Evolutionary conservation across 2,113 vertebrate species (phyloP).

Genomic region (Phaethon lepturus): DNA sequence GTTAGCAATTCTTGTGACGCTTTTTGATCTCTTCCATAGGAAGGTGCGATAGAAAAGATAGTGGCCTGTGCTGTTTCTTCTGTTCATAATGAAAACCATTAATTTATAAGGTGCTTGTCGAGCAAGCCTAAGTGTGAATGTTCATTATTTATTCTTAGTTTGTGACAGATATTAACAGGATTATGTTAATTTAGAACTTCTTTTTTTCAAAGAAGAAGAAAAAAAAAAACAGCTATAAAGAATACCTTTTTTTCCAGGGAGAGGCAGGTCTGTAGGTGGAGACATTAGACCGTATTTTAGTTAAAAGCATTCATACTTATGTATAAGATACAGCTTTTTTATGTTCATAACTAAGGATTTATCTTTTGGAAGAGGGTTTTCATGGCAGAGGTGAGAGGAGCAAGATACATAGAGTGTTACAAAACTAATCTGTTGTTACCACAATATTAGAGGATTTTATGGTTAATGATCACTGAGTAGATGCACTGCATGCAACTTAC

Average conservation of each 20-base stretch:
- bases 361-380: not conserved
- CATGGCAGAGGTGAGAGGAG: not conserved
- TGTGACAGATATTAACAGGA: not conserved
- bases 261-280: slow-evolving; percentile 39
- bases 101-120: not conserved
- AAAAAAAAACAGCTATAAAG: rapidly evolving
- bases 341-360: not conserved
- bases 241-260: not conserved
- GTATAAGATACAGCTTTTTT: not conserved
- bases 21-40: not conserved
- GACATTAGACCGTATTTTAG: slow-evolving; percentile 7
- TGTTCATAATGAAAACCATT: not conserved
- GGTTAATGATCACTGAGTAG: not conserved
- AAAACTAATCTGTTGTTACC: not conserved
- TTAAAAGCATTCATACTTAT: not conserved
- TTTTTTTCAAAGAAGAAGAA: not conserved
- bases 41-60: not conserved
- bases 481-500: not conserved
- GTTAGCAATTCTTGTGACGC: not conserved
- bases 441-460: not conserved
- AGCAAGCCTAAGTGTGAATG: not conserved
- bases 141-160: not conserved
- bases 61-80: not conserved
- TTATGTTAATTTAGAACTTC: not conserved
- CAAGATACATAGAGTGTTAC: not conserved